phyloP scores from a whole-genome alignment of 2,888 invertebrate genomes.

The Eupithecia pulchellata region DNA sequence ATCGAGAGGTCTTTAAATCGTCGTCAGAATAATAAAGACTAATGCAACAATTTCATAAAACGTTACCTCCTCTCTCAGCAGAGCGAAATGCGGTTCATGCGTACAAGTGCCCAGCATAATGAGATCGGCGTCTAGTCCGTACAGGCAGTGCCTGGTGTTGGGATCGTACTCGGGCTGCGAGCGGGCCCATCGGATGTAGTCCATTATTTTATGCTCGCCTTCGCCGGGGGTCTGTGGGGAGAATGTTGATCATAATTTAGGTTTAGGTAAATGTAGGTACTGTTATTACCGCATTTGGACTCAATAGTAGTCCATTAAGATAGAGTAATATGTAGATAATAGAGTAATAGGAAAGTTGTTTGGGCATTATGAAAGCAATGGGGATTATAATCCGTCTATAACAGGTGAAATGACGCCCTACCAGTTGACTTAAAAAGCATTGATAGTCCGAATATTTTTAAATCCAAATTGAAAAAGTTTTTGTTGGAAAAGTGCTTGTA shows the following conservation, averaged over 20 bases:
- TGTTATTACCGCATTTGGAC: too few relatives aligned
- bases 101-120: conserved; percentile 98
- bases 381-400: background rate
- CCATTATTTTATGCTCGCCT: conserved; percentile 99
- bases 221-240: conserved; percentile 93
- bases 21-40: too few relatives aligned
- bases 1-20: too few relatives aligned
- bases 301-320: too few relatives aligned
- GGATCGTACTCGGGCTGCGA: conserved; percentile 94
- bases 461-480: too few relatives aligned
- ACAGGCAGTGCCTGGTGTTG: conserved; percentile 97
- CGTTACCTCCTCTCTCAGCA: conserved; percentile 95
- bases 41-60: background rate
- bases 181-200: conserved; percentile 96
- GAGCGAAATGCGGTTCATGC: conserved; percentile 97
- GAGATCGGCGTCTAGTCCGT: conserved; percentile 98
- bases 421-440: too few relatives aligned
- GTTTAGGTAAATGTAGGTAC: too few relatives aligned
- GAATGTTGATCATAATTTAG: conserved; percentile 25
- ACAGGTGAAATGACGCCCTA: too few relatives aligned
- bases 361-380: background rate
- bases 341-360: background rate
- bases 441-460: too few relatives aligned
- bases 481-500: too few relatives aligned
- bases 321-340: conserved; percentile 15